Evolutionary conservation across 2,888 invertebrate species (phyloP), one percentile per base, ranked within the genome.

Genomic region (Leucoma salicis): DNA sequence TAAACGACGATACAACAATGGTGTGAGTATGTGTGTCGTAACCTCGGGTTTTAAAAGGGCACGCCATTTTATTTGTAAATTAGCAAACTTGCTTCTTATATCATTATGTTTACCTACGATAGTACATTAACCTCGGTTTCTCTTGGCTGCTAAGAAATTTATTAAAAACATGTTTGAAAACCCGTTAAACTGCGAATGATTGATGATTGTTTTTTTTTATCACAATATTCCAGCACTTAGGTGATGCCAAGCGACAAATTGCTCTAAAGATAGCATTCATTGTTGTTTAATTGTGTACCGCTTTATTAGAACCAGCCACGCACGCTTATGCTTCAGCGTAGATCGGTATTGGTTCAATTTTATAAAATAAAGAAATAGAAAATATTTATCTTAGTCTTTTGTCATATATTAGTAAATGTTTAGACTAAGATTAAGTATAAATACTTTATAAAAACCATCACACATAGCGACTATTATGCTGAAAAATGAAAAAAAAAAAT

Each of bases 21-120:
- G 32, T 31, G 18, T 35, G 31, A 18, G 35, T 29, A 31, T 39
- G 39, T 13, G n/a, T 31, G 18, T 16, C 13, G 38, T 31, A 27
- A 27, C 27, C 27, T 27, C 27, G 11, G 27, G 10, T 11, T 27
- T 27, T 43, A 39, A 43, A 29, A 44, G 43, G 39, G 44, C 31
- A 28, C 31, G 15, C 35, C 21, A 35, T 43, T 39, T 39, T 42
- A 37, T 31, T 14, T 35, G 35, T 40, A 28, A 21, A 35, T 40
- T 29, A 31, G 35, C 21, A 18, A 33, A 12, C 21, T 18, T 16
- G 7, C 33, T 33, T 11, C n/a, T n/a, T 16, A n/a, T 16, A 16
- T 16, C 12, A 32, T 32, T 32, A 31, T 14, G 14, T 31, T 31
- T 6, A 10, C 15, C 4, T 31, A 1, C 10, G 8, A n/a, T 2